Evolutionary conservation across 2,888 invertebrate genomes (phyloP), one percentile per base, ranked within the genome.

Genomic region (Pseudococcus longispinus): DNA sequence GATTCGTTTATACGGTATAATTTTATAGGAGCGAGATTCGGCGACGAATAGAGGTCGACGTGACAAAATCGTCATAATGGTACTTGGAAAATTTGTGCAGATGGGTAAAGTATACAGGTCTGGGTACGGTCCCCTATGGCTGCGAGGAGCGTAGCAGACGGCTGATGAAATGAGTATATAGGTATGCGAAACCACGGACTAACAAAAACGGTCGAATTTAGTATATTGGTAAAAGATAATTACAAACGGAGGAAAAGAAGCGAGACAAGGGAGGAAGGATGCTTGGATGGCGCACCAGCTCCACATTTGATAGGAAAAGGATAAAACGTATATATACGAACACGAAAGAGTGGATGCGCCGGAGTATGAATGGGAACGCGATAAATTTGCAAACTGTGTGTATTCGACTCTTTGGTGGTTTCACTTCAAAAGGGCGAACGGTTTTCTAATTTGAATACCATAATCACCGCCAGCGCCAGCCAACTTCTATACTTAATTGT

Each of bases 401-500:
- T 26, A 65, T 65, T 65, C 26, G 65, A 65, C 65, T 65, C n/a
- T 65, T 65, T 26, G 65, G 65, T 65, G 65, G 65, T 65, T 65
- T 65, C 26, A 65, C 65, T 65, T 65, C 65, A 65, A 65, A 65
- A 65, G 65, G 51, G 51, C 65, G 65, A 65, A 26, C 65, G 23
- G 65, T 65, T 23, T 65, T 65, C 65, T 65, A 65, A 65, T 65
- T 65, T 65, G 65, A 26, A 65, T 65, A 65, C 65, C 26, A 65
- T 65, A 65, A 65, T 65, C 65, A 65, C 65, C 65, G 23, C 65
- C 26, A 26, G 65, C 65, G 9, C 65, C 15, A 26, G 65, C 65
- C 23, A 65, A 65, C 23, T 26, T 65, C 26, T 37, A 37, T 55
- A 55, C 55, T 55, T 55, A 55, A 55, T 55, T 55, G 55, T 55